Evolutionary conservation across 1,140 invertebrate species (phyloP).

Genomic region (Drosophila arizonae): DNA sequence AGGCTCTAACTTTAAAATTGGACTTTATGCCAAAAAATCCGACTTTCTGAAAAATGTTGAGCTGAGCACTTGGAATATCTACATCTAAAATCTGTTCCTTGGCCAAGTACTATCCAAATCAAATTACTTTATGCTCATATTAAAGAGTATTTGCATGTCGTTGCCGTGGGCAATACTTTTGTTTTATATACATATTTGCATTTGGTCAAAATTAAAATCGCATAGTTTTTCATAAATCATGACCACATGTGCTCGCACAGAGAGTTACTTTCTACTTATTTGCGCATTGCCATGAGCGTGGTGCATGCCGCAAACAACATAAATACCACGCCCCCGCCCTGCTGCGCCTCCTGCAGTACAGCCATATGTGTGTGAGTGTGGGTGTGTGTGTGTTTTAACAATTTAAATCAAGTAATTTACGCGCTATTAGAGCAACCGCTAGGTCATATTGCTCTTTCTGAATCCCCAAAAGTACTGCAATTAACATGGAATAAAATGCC

Average conservation of each 20-base stretch:
- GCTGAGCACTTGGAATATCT: no score
- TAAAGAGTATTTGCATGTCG: conserved; percentile 14
- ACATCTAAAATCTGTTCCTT: no score
- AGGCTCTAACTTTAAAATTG: no score
- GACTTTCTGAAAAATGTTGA: no score
- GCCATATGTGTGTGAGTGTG: neutral
- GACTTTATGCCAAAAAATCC: no score
- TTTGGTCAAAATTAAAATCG: conserved; percentile 68
- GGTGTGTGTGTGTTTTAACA: conserved; percentile 26
- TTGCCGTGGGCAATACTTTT: neutral
- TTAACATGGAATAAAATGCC: conserved; percentile 68
- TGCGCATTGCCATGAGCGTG: conserved; percentile 23
- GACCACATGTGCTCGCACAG: conserved; percentile 48
- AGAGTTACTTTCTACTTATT: conserved; percentile 16
- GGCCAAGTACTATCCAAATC: no score
- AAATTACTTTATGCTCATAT: neutral
- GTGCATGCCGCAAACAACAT: conserved; percentile 1
- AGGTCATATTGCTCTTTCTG: conserved; percentile 15
- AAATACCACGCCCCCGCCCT: neutral
- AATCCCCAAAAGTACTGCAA: conserved; percentile 43
- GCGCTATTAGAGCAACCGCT: conserved; percentile 65
- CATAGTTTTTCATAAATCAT: conserved; percentile 73
- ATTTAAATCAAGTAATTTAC: conserved; percentile 76
- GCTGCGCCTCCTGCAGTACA: no score
- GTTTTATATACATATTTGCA: conserved; percentile 39